A percentile compares a stretch with the other conserved stretches of the same genome.
Conservation (phyloP, 2,113 vertebrate species). For the Salvelinus alpinus region DNA sequence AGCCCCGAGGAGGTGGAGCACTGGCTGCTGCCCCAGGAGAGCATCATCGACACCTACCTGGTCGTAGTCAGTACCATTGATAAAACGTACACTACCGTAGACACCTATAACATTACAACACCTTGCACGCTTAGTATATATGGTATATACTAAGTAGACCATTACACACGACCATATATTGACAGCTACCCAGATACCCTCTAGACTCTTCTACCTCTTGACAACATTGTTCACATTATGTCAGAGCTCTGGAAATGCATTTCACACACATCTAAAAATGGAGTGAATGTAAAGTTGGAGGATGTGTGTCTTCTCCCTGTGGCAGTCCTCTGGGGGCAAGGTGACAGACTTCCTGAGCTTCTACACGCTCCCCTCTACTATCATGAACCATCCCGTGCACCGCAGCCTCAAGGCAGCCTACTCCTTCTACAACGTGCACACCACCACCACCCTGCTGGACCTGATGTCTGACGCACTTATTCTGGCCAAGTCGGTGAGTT, state of each 20-base stretch:
- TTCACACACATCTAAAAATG: not conserved
- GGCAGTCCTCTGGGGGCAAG: constrained; percentile 81
- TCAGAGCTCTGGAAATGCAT: no score
- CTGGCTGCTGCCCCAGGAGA: constrained; percentile 95
- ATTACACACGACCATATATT: not conserved
- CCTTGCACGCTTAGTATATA: no score
- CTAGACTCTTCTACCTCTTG: no score
- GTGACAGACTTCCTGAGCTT: constrained; percentile 97
- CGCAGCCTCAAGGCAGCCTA: constrained; percentile 98
- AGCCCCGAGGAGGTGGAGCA: constrained; percentile 90
- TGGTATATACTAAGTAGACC: not conserved
- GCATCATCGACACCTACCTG: constrained; percentile 95
- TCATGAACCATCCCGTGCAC: constrained; percentile 97
- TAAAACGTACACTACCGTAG: not conserved
- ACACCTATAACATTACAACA: not conserved
- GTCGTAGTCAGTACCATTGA: constrained; percentile 82
- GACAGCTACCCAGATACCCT: no score
- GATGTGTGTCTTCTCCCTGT: constrained; percentile 10
- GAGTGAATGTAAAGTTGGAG: not conserved
- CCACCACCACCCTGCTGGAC: constrained; percentile 89
- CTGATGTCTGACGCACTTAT: constrained; percentile 97
- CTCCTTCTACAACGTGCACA: constrained; percentile 99
- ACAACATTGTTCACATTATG: no score
- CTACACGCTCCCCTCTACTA: constrained; percentile 96
- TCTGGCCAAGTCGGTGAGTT: constrained; percentile 91